phyloP scores from a whole-genome alignment of 2,797 vertebrate genomes.

The Sebastes steindachneri region DNA sequence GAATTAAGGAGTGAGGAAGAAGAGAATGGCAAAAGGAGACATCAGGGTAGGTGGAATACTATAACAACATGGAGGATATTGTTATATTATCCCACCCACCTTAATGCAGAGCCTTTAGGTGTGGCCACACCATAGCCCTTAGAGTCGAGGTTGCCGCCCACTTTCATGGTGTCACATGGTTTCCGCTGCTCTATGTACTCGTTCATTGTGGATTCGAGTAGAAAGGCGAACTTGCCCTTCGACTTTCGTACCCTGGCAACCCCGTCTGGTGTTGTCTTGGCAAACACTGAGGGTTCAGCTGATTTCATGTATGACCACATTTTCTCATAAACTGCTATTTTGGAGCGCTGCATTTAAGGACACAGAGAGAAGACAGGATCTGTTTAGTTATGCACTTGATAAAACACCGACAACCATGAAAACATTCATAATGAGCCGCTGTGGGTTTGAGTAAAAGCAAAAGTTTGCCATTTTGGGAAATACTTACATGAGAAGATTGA shows the following conservation, averaged over 20 bases:
- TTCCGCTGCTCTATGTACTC: conserved; percentile 99
- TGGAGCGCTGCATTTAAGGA: conserved; percentile 89
- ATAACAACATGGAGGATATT: conserved; percentile 97
- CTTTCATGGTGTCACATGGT: conserved; percentile 99
- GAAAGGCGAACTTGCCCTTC: conserved; percentile 99
- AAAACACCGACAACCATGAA: not conserved
- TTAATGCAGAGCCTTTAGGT: conserved; percentile 99
- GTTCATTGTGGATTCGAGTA: conserved; percentile 99
- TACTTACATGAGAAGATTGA: not conserved
- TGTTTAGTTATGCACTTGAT: conserved; percentile 20
- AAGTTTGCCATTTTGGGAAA: conserved; percentile 1
- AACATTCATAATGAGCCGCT: not conserved
- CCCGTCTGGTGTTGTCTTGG: conserved; percentile 98
- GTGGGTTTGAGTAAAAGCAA: not conserved
- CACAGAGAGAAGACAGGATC: conserved; percentile 58
- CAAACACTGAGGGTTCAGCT: conserved; percentile 97
- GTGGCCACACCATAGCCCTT: conserved; percentile 99
- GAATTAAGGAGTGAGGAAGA: conserved; percentile 75
- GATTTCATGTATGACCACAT: conserved; percentile 99
- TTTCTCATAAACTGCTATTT: conserved; percentile 99
- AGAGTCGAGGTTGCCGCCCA: conserved; percentile 99
- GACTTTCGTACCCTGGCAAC: conserved; percentile 97
- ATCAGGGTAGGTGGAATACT: conserved; percentile 99
- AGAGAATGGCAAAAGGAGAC: conserved; percentile 93
- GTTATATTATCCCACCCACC: conserved; percentile 99